Base-by-base conservation (phyloP, 1,140 invertebrate species). In the Diachasma alloeum region DNA sequence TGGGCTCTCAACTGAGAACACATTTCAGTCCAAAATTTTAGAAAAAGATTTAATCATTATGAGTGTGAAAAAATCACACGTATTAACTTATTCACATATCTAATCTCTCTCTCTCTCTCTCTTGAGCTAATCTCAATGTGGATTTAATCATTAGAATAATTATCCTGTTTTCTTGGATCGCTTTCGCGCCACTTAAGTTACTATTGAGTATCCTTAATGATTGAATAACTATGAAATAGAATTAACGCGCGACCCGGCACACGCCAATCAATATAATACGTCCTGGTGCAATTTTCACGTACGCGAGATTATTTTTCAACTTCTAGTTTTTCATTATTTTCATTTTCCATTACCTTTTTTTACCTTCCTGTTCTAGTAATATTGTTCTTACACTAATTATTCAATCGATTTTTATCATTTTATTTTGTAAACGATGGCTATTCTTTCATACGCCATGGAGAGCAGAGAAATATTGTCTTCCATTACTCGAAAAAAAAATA, bases 391-490 rank as follows among this genome's bases (percentile, higher is more conserved):
- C 44, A 6, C 8, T 74, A 74, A 42, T 59, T 59, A 22, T 63
- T 76, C 44, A 31, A 46, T 73, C n/a, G 31, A n/a, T 74, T 63
- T 74, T 71, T 26, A 59, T 66, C 19, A 63, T 71, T 70, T 74
- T 39, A 31, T 68, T 37, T 15, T 56, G 11, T 39, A 24, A 42
- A 56, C 11, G 22, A 76, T 74, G 79, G 79, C 79, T 76, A 77
- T 76, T 80, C 72, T 78, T 83, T 82, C 81, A 81, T 31, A 82
- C 82, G 80, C 82, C 83, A 86, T 83, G 83, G 80, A 83, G 82
- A 86, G 83, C 81, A 81, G 83, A 83, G 79, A 85, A 88, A 88
- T 88, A 88, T 88, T 88, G 87, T 88, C 87, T 85, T 88, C 84
- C 82, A 82, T 74, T 84, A 83, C 82, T 85, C 83, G 85, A 84